Base-by-base conservation (phyloP, 2,797 vertebrate genomes). In the Yasuhikotakia modesta region DNA sequence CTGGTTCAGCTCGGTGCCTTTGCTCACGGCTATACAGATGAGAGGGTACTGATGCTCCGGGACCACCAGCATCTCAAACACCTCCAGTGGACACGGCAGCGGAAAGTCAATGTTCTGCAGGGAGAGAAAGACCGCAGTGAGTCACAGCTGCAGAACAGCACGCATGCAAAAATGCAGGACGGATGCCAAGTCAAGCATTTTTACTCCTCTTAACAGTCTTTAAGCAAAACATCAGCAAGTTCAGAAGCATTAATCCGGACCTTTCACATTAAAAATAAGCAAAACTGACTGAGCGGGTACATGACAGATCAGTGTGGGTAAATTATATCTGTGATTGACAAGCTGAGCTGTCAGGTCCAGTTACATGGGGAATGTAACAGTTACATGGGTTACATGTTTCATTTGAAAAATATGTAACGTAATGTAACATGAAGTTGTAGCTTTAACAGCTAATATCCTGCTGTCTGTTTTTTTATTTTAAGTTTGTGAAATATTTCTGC, bases 1-100 rank as follows among this genome's bases (percentile, higher is more conserved):
- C 79, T 96, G 95, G 85, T 94, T 94, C 84, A 93, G 91, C 81
- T 95, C 93, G 70, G 90, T 92, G 72, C 95, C 95, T 91, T 89
- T 93, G 50, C 92, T 93, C 85, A 96, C 93, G 30, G 93, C 94
- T 5, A 96, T 93, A 82, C 95, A 96, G 83, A 96, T 93, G 79
- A 96, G 90, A 2, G 95, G 95, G 84, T 94, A 96, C 80, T 95
- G 94, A 76, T 95, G 94, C 60, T 96, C 95, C 0, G 94, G 94
- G 14, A 96, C 94, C 55, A 96, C 95, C 85, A 96, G 89, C 94
- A 96, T 94, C 90, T 96, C 95, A 83, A 96, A 94, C 84, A 96
- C 88, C 77, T 94, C 92, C 82, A 96, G 89, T 0, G 95, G 95
- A 87, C 94, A 95, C 0, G 94, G 95, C 82, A 96, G 89, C 48